Conservation (phyloP, 35 echinoderm and acorn worm species). For the Diadema setosum region DNA sequence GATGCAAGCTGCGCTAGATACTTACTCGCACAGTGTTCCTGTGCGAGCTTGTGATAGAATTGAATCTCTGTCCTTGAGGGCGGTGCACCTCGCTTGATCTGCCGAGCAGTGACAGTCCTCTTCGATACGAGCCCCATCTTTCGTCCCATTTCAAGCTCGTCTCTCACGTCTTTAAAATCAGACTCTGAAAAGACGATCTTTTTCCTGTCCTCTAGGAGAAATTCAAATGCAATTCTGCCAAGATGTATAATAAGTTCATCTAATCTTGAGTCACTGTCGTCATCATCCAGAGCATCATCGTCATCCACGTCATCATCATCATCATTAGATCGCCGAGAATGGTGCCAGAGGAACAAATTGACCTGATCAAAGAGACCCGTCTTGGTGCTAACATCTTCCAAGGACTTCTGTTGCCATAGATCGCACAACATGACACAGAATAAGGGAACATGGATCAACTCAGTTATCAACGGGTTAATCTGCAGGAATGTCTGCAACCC, state of each 20-base stretch:
- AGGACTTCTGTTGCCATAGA: neutral
- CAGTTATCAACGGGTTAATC: neutral
- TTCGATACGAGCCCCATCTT: neutral
- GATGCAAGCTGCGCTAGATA: neutral
- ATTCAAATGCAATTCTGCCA: neutral
- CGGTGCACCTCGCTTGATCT: neutral
- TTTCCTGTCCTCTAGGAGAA: neutral
- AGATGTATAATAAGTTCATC: neutral
- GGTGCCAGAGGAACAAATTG: neutral
- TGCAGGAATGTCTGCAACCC: neutral
- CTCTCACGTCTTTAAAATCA: neutral
- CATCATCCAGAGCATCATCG: neutral
- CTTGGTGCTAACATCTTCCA: neutral
- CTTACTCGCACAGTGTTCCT: neutral
- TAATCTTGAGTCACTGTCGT: neutral
- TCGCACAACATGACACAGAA: neutral
- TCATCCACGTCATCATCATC: neutral
- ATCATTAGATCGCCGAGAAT: neutral
- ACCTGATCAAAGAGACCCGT: neutral
- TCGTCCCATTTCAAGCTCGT: neutral
- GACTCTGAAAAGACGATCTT: neutral
- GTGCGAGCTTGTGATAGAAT: neutral
- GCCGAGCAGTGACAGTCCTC: neutral
- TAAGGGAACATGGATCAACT: neutral
- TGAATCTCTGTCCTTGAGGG: neutral